Evolutionary conservation across 2,888 invertebrate genomes (phyloP), one percentile per base, ranked within the genome.

Genomic region (Pseudococcus viburni): DNA sequence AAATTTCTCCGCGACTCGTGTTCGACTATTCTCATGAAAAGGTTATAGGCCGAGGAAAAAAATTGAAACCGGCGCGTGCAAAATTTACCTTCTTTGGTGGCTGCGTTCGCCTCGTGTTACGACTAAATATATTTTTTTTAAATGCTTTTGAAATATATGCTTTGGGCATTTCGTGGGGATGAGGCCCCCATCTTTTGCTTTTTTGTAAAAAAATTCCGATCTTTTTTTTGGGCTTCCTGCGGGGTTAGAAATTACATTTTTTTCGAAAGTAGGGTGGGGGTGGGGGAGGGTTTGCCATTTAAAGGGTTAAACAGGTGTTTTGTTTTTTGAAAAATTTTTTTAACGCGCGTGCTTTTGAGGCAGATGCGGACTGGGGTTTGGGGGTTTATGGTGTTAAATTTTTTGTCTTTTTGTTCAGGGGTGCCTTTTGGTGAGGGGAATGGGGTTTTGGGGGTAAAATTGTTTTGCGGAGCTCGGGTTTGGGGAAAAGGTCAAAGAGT

Each of bases 51-150:
- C 42, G 42, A 80, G 26, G 3, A 33, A 33, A 33, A 33, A 39
- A 19, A 80, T 42, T 80, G 42, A 42, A 80, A 42, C 4, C 59
- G 19, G 80, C 80, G 80, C 80, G 80, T 80, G 80, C 80, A 42
- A 77, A 80, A 42, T 80, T 42, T 42, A 80, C 42, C 42, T 42
- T 42, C 80, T 73, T 19, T 11, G 80, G 9, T 80, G n/a, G n/a
- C n/a, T 80, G 33, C 33, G 73, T 17, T 73, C 39, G 73, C 17
- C 26, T 33, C 26, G 73, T 46, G 42, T 39, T 80, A 19, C 42
- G 42, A 7, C 80, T 80, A 80, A 80, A 80, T 42, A 80, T 42
- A 80, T 42, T 73, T 80, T 80, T 80, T 42, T 80, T n/a, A 12
- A 33, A 2, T 1, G 3, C 26, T 73, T 73, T 73, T 73, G 68